Base-by-base conservation (phyloP, 23 tunicate genomes). In the Oikopleura dioica region DNA sequence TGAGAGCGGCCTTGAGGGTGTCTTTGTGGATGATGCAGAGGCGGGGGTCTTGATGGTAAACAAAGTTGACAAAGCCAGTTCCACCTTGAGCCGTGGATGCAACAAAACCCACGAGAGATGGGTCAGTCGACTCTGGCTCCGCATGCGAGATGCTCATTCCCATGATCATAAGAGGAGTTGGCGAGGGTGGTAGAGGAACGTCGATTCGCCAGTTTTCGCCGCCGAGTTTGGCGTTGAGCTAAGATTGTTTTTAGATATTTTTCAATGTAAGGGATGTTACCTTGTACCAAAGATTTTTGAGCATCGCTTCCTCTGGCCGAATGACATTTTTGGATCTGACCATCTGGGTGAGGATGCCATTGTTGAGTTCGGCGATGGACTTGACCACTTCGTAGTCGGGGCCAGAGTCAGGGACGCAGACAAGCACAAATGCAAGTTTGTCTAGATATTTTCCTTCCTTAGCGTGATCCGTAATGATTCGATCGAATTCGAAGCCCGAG, bases 141-240 rank as follows among this genome's bases (percentile, higher is more conserved):
- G 16, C 9, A 21, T 44, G 55, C 9, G 9, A 9, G 21, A 44
- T 9, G 21, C 55, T 44, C 16, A 9, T 9, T 9, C 55, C 55
- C 9, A 44, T 21, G 16, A 44, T 21, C 55, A 44, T 44, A 9
- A 44, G 9, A 9, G 55, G 55, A 44, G 21, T 21, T 9, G 55
- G 16, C 16, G 55, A 44, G 9, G 16, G 9, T 9, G 55, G 55
- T 21, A 44, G 21, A 21, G 72, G 72, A 24, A 63, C 72, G 26
- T 23, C 33, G 2, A 63, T 28, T 28, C 26, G 16, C 72, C 72
- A 63, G 26, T 63, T 63, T 63, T 23, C 26, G 33, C 72, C 72
- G 33, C 72, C 72, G 33, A 24, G 72, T 63, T 63, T 63, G 16
- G 16, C 72, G 33, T 63, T 63, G n/a, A n/a, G n/a, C n/a, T n/a